phyloP scores from a whole-genome alignment of 1,140 invertebrate genomes.

The Babylonia areolata region DNA sequence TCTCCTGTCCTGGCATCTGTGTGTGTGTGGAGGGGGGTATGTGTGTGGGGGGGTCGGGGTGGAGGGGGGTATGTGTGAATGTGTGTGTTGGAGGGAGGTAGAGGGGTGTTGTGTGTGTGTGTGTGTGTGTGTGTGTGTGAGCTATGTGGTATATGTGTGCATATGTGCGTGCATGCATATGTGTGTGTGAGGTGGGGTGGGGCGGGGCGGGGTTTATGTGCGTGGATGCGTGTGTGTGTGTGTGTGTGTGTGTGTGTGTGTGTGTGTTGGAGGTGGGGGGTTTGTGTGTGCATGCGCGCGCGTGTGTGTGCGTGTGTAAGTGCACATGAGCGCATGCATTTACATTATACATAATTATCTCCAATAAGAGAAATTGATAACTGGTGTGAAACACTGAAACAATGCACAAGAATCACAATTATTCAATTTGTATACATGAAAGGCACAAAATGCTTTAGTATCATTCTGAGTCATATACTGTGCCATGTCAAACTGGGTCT shows the following conservation, averaged over 20 bases:
- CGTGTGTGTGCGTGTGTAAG: not conserved
- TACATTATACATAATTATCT: not conserved
- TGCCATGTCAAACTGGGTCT: no score
- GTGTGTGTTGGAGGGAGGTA: not conserved
- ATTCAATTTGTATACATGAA: no score
- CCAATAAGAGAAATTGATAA: no score
- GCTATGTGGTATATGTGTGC: not conserved
- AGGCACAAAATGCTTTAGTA: no score
- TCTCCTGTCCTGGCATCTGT: not conserved
- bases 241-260: not conserved
- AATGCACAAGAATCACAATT: no score
- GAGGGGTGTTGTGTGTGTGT: not conserved
- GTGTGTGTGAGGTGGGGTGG: not conserved
- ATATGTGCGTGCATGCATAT: not conserved
- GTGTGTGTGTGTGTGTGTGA: not conserved
- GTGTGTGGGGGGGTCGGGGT: not conserved
- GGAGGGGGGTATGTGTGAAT: not conserved
- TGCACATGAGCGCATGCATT: not conserved
- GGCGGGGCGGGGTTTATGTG: not conserved
- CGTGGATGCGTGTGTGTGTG: not conserved
- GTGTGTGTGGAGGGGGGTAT: not conserved
- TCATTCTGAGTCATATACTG: no score
- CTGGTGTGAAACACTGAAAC: no score
- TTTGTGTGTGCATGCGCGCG: not conserved
- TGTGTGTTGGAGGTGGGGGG: not conserved